Evolutionary conservation across 2,888 invertebrate genomes (phyloP).

Genomic region (Lamproptera curius): DNA sequence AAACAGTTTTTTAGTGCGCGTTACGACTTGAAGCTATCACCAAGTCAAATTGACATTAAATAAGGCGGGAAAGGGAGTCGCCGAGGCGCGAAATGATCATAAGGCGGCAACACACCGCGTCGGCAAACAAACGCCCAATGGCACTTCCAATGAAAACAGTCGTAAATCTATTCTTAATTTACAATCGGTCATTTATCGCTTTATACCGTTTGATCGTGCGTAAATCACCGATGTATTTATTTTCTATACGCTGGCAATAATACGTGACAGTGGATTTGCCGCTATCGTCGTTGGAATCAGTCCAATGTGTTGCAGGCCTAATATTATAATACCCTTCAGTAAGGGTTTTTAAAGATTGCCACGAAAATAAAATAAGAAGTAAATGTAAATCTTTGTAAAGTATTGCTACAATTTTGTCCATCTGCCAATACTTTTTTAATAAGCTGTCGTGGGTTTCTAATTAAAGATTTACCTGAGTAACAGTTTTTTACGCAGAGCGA

Average conservation of each 20-base stretch:
- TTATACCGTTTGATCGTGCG: constrained; percentile 23
- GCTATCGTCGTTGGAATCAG: constrained; percentile 17
- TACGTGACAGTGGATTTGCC: constrained; percentile 26
- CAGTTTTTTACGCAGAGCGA: no score
- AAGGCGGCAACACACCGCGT: constrained; percentile 15
- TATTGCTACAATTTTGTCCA: no score
- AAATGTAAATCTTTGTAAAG: no score
- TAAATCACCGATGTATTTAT: constrained; percentile 32
- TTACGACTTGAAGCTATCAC: no score
- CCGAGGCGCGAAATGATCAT: no score
- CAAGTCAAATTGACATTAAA: no score
- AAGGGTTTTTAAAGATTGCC: not conserved
- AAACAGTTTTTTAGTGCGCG: no score
- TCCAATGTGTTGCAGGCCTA: constrained; percentile 22
- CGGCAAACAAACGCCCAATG: constrained; percentile 14
- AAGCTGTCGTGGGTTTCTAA: no score
- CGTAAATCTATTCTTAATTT: constrained; percentile 54
- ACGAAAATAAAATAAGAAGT: no score
- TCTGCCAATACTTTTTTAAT: no score
- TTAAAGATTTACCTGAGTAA: no score
- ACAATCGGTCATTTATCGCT: constrained; percentile 39
- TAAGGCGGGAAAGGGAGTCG: no score
- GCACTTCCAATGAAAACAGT: constrained; percentile 42
- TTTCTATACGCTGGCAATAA: constrained; percentile 21
- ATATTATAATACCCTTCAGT: constrained; percentile 1